Evolutionary conservation across 2,113 vertebrate species (phyloP).

Genomic region (Pteronura brasiliensis): DNA sequence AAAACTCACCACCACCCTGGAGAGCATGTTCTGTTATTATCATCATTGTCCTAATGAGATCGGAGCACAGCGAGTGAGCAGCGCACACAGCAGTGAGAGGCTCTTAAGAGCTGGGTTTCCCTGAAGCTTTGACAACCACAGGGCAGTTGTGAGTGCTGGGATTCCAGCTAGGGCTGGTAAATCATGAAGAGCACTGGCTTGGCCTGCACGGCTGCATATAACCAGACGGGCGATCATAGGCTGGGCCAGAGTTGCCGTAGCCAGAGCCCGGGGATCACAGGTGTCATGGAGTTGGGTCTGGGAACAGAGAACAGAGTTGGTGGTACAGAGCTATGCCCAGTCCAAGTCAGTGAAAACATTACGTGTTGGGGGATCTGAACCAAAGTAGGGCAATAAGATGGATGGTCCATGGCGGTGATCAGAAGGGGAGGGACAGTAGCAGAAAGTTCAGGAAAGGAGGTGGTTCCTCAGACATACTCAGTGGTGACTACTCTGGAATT

Average conservation of each 20-base stretch:
- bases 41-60: not conserved
- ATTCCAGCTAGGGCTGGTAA: not conserved
- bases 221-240: not conserved
- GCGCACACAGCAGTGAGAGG: not conserved
- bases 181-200: too few relatives aligned
- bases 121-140: not conserved
- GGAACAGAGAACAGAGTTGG: not conserved
- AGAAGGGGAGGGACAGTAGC: not conserved
- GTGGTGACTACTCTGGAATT: not conserved
- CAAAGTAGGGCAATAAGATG: not conserved
- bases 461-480: not conserved
- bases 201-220: not conserved
- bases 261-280: not conserved
- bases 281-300: not conserved
- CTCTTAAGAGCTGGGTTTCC: not conserved
- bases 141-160: not conserved
- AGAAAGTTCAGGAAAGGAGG: not conserved
- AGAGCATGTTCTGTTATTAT: not conserved
- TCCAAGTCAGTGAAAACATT: not conserved
- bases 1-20: not conserved
- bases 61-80: not conserved
- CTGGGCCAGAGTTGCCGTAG: not conserved
- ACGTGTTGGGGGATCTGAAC: not conserved
- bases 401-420: not conserved
- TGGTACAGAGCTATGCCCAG: not conserved